Conservation (phyloP, 2,888 invertebrate species). For the Heteromyza rotundicornis region DNA sequence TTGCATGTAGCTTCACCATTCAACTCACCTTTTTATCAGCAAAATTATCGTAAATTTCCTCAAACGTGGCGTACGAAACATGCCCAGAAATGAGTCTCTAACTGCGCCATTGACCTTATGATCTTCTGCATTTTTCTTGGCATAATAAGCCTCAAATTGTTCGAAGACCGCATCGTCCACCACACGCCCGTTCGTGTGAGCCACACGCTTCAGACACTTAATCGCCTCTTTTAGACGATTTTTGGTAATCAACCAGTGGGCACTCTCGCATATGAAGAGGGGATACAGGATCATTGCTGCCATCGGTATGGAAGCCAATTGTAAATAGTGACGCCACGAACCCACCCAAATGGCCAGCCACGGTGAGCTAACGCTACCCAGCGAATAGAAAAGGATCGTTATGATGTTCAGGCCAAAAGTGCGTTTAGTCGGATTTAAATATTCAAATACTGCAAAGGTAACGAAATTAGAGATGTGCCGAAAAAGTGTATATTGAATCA, state of each 20-base stretch:
- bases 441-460: constrained; percentile 70
- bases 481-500: too few species aligned
- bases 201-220: constrained; percentile 65
- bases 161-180: constrained; percentile 62
- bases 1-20: background rate
- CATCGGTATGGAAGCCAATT: constrained; percentile 64
- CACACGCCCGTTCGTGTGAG: constrained; percentile 64
- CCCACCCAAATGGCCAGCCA: constrained; percentile 64
- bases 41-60: constrained; percentile 66
- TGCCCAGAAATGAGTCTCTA: constrained; percentile 62
- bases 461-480: too few species aligned
- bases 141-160: constrained; percentile 57
- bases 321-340: constrained; percentile 65
- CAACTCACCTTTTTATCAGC: constrained; percentile 67
- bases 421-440: constrained; percentile 66
- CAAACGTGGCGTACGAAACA: constrained; percentile 65
- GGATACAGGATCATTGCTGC: constrained; percentile 63
- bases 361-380: constrained; percentile 64
- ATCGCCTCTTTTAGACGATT: constrained; percentile 64
- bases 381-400: constrained; percentile 66
- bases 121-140: constrained; percentile 44
- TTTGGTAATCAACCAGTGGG: constrained; percentile 68
- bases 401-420: constrained; percentile 68
- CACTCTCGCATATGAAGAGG: constrained; percentile 66
- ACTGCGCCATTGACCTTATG: constrained; percentile 31